Percentiles rank a stretch among this genome's conserved stretches.
Conservation (phyloP, 1,140 invertebrate genomes). For the Sminthurides bifidus region DNA sequence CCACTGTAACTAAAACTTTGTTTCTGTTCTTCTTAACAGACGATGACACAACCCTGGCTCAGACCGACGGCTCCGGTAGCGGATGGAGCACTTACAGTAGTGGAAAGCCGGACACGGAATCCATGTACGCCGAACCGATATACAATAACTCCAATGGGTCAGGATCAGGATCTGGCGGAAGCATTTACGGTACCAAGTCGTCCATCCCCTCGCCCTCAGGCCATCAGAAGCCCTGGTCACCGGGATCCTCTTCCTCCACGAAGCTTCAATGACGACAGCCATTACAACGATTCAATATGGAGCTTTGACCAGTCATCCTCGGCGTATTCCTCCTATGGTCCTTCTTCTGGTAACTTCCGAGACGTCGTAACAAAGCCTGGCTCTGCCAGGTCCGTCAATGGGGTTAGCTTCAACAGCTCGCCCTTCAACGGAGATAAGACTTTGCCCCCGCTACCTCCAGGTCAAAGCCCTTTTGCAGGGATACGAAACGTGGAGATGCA, state of each 20-base stretch:
- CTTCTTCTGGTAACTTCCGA: no score
- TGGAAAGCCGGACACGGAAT: slow-evolving; percentile 9
- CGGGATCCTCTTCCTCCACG: not conserved
- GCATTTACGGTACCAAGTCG: not conserved
- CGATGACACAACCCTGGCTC: no score
- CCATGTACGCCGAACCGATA: slow-evolving; percentile 19
- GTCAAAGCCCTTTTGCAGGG: not conserved
- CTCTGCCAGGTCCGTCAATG: not conserved
- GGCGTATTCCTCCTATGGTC: not conserved
- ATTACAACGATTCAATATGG: slow-evolving; percentile 8
- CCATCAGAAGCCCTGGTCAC: not conserved
- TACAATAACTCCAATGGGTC: no score
- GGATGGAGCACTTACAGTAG: not conserved
- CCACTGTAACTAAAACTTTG: no score
- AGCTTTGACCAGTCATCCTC: slow-evolving; percentile 6
- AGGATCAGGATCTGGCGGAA: no score
- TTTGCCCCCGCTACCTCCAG: slow-evolving; percentile 13
- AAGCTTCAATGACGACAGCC: not conserved
- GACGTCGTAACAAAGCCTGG: not conserved
- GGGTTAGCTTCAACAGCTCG: not conserved
- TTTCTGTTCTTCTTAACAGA: no score
- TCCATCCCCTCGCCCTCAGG: not conserved
- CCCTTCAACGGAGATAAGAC: slow-evolving; percentile 9
- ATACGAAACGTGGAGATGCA: not conserved
- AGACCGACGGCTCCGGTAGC: no score